Conservation (phyloP, 2,113 vertebrate genomes). For the Chaetura pelagica region DNA sequence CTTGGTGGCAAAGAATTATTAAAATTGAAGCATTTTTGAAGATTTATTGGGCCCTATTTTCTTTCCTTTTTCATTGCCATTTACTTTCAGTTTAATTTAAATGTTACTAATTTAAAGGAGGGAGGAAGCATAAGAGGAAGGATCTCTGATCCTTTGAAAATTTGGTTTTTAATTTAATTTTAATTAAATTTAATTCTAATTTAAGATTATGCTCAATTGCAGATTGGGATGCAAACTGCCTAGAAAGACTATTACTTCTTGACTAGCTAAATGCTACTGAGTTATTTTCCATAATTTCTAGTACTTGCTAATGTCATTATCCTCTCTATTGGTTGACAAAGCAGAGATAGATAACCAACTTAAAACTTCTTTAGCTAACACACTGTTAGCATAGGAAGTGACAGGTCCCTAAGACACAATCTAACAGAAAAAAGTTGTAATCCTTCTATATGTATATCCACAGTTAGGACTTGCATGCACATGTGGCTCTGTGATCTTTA, state of each 20-base stretch:
- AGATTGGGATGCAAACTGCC: neutral
- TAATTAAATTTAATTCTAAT: neutral
- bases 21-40: neutral
- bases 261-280: neutral
- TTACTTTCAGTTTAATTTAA: neutral
- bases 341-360: neutral
- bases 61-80: accelerated
- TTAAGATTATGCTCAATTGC: neutral
- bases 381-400: neutral
- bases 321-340: neutral
- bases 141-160: neutral
- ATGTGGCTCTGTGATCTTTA: neutral
- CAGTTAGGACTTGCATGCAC: neutral
- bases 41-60: neutral
- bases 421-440: neutral
- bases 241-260: neutral
- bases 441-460: neutral
- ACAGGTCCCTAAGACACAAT: neutral
- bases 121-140: neutral
- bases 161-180: too few relatives aligned
- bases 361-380: neutral
- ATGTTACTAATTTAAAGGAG: neutral
- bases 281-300: neutral
- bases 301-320: neutral
- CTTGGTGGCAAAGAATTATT: neutral